Base-by-base conservation (phyloP, 2,888 invertebrate genomes). In the Thymelicus lineola region DNA sequence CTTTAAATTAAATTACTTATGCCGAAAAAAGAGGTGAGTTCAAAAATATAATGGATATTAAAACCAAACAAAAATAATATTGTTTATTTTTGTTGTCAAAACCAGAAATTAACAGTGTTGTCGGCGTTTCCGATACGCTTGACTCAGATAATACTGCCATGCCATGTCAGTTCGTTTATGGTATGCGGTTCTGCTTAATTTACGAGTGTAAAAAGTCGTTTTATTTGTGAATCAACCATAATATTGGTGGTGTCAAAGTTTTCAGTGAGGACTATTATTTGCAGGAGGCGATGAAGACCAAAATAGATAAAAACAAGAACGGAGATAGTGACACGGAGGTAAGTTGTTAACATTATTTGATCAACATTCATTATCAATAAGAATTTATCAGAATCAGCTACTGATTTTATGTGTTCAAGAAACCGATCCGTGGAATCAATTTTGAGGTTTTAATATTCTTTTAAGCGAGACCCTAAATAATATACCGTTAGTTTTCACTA, bases 251-350 rank as follows among this genome's bases (percentile, higher is more conserved):
- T 84, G 90, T 90, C 89, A 83, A 77, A 82, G 86, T 88, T 86
- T 69, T 82, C 76, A 86, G 89, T 89, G 89, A 76, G 79, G 81
- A 80, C 81, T 81, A 82, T 89, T 89, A 82, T 89, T 89, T 85
- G 75, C 92, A 93, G 88, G 90, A 94, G 92, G 94, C 90, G 83
- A 92, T 94, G 90, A 95, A 95, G 93, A 94, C 90, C 80, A 95
- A 95, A 93, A 87, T 89, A 76, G 95, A 95, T 79, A 95, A 94
- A 84, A 94, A 91, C 79, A 94, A 94, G 80, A 88, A 88, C 83
- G 94, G 93, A 75, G 95, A 95, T 77, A 90, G 86, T 80, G 95
- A 95, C 81, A 82, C 90, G 55, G 95, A 95, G 94, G 95, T 95
- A 78, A 93, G 94, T 86, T 78, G 83, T 82, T 83, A 80, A 79